Conservation (phyloP, 2,888 invertebrate genomes). For the Panzeria rudis region DNA sequence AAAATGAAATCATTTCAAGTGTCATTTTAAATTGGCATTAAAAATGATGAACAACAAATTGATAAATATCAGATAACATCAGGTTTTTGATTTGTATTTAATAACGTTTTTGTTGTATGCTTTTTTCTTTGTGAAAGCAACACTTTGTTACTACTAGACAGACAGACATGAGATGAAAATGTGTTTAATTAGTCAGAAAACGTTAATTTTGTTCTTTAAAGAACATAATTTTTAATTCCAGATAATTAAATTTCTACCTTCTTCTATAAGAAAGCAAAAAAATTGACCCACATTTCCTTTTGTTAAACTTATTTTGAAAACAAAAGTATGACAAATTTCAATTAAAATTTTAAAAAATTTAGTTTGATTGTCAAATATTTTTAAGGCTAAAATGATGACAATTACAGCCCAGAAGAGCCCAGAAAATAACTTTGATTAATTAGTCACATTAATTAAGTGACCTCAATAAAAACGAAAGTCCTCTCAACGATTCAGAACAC, state of each 20-base stretch:
- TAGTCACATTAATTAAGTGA: conserved; percentile 81
- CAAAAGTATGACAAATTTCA: conserved; percentile 66
- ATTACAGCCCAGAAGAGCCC: background rate
- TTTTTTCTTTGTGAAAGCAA: conserved; percentile 5
- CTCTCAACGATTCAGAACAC: conserved; percentile 56
- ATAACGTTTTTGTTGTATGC: background rate
- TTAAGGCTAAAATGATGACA: conserved; percentile 47
- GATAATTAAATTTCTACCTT: background rate
- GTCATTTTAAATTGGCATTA: conserved; percentile 71
- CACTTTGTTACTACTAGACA: conserved; percentile 3
- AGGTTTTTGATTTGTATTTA: conserved; percentile 18
- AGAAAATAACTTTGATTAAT: conserved; percentile 77
- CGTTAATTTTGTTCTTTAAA: background rate
- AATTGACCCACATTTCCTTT: conserved; percentile 54
- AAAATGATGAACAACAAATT: conserved; percentile 65
- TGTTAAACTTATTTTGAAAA: conserved; percentile 15
- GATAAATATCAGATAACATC: conserved; percentile 62
- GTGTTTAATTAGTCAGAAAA: conserved; percentile 46
- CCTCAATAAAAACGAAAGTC: conserved; percentile 81
- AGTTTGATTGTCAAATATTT: conserved; percentile 62
- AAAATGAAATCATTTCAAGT: conserved; percentile 59
- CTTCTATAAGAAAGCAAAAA: background rate
- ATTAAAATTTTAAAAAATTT: conserved; percentile 59
- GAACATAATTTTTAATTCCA: background rate
- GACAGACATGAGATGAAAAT: background rate